phyloP scores from a whole-genome alignment of 2,888 invertebrate genomes.

The Alitta virens region DNA sequence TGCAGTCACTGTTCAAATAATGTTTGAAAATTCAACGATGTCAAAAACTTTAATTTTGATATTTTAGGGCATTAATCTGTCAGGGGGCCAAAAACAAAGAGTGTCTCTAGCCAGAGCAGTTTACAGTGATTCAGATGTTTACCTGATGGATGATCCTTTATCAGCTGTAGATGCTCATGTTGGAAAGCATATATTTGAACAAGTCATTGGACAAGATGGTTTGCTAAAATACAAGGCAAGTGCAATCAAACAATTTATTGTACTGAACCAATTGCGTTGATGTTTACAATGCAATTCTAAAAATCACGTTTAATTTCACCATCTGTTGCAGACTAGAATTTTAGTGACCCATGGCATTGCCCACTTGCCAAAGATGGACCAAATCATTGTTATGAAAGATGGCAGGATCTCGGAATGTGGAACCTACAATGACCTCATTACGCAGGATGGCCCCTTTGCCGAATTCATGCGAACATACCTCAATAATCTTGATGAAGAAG shows the following conservation, averaged over 20 bases:
- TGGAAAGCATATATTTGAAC: slow-evolving; percentile 93
- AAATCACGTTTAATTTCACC: no score
- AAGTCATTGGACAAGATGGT: slow-evolving; percentile 78
- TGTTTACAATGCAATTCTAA: no score
- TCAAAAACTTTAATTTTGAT: background rate
- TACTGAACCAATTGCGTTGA: no score
- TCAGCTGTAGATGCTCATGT: slow-evolving; percentile 96
- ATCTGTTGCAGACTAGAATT: slow-evolving; percentile 40
- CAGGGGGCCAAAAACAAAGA: slow-evolving; percentile 16
- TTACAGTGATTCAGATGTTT: slow-evolving; percentile 58
- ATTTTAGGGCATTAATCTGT: slow-evolving; percentile 13
- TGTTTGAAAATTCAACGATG: no score
- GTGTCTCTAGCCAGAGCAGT: slow-evolving; percentile 9
- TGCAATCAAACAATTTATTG: no score
- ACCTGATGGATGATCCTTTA: slow-evolving; percentile 88
- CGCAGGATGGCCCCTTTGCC: slow-evolving; percentile 49
- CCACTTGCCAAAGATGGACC: slow-evolving; percentile 45
- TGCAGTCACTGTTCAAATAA: background rate
- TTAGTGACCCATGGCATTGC: slow-evolving; percentile 52
- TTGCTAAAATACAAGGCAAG: slow-evolving; percentile 56
- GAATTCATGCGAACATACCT: slow-evolving; percentile 52
- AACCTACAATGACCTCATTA: slow-evolving; percentile 43
- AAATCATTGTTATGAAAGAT: slow-evolving; percentile 45
- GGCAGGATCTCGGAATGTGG: slow-evolving; percentile 48
- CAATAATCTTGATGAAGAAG: slow-evolving; percentile 42